Evolutionary conservation across 2,113 vertebrate species (phyloP).

Genomic region (Hystrix cristata): DNA sequence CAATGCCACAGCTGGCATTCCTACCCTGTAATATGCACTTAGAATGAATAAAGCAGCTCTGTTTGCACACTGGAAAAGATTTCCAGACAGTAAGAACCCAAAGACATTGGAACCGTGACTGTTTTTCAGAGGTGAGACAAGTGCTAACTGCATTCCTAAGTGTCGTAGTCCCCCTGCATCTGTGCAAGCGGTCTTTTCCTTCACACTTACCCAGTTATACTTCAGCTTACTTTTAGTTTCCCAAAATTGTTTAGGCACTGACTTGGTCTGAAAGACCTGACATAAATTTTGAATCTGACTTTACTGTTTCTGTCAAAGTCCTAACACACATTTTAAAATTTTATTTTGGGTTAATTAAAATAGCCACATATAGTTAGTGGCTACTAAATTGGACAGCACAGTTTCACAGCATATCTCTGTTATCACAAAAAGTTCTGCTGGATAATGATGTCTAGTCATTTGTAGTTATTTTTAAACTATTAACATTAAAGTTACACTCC

Average conservation of each 20-base stretch:
- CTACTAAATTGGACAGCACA: not conserved
- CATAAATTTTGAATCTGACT: not conserved
- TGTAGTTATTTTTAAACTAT: not conserved
- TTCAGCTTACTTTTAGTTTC: not conserved
- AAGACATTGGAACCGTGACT: not conserved
- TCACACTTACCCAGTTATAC: not conserved
- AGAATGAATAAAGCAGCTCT: not conserved
- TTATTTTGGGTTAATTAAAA: slow-evolving; percentile 25
- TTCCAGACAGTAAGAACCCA: not conserved
- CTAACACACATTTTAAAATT: not conserved
- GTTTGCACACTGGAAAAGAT: not conserved
- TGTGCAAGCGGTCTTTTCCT: not conserved
- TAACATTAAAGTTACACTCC: not conserved
- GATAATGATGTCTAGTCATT: not conserved
- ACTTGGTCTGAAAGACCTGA: slow-evolving; percentile 17
- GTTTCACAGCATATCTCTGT: not conserved
- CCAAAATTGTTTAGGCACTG: not conserved
- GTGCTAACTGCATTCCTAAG: not conserved
- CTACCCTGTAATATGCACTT: not conserved
- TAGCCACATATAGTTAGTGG: not conserved
- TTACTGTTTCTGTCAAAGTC: slow-evolving; percentile 4
- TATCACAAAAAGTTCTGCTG: not conserved
- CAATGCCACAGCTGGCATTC: not conserved
- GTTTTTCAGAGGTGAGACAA: not conserved
- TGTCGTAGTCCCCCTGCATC: not conserved